phyloP scores from a whole-genome alignment of 2,113 vertebrate species.

The Suricata suricatta region DNA sequence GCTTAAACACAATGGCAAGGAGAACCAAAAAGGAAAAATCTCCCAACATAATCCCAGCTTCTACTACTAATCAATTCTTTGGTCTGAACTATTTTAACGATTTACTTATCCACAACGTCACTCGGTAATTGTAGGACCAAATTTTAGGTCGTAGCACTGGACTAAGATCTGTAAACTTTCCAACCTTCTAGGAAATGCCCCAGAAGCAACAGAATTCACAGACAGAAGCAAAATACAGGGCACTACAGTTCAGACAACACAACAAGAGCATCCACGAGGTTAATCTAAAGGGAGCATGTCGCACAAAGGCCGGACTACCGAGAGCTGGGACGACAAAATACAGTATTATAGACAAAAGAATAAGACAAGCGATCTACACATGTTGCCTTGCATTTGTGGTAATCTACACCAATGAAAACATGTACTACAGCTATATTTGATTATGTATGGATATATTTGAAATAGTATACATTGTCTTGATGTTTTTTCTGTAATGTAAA shows the following conservation, averaged over 20 bases:
- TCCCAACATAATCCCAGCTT: not conserved
- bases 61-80: not conserved
- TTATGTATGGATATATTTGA: slow-evolving; percentile 99
- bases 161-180: slow-evolving; percentile 76
- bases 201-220: slow-evolving; percentile 98
- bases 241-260: slow-evolving; percentile 99
- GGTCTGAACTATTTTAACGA: not conserved
- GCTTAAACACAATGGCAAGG: not conserved
- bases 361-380: slow-evolving; percentile 93
- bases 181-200: slow-evolving; percentile 96
- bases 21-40: not conserved
- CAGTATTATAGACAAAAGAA: slow-evolving; percentile 89
- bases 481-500: slow-evolving; percentile 99
- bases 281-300: slow-evolving; percentile 95
- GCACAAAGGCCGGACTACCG: slow-evolving; percentile 87
- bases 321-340: slow-evolving; percentile 87
- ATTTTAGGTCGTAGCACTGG: slow-evolving; percentile 32
- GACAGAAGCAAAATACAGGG: slow-evolving; percentile 98
- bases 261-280: slow-evolving; percentile 97
- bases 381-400: slow-evolving; percentile 99
- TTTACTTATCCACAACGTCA: not conserved
- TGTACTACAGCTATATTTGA: slow-evolving; percentile 97
- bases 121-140: slow-evolving; percentile 32
- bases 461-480: slow-evolving; percentile 99
- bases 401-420: slow-evolving; percentile 98